Base-by-base conservation (phyloP, 2,888 invertebrate genomes). In the Steinernema scapterisci region DNA sequence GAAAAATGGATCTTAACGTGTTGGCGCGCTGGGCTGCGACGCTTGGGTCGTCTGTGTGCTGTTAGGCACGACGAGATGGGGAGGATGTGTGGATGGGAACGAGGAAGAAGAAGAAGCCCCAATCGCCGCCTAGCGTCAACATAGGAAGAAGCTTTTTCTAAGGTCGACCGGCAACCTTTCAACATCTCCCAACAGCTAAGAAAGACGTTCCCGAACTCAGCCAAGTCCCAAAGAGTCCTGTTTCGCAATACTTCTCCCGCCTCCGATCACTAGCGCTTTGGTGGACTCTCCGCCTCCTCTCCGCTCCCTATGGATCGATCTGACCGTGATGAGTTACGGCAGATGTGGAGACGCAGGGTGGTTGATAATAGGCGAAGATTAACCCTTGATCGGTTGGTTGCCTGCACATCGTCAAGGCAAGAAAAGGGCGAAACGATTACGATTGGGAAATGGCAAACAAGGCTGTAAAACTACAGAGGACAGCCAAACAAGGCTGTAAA, bases 41-140 rank as follows among this genome's bases (percentile, higher is more conserved):
- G n/a, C n/a, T n/a, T n/a, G n/a, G n/a, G n/a, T n/a, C n/a, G n/a
- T n/a, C n/a, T n/a, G n/a, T n/a, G 38, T 38, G 38, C 38, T 38
- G 38, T 38, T 38, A 38, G 38, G 38, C 38, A n/a, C n/a, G n/a
- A n/a, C n/a, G n/a, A n/a, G 38, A 38, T 38, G 38, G 38, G 5
- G 38, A 38, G 38, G 3, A 9, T 38, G 38, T 38, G 38, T 9
- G 38, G n/a, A n/a, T n/a, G n/a, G n/a, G n/a, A n/a, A n/a, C n/a
- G n/a, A n/a, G n/a, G 38, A 38, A 38, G 5, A 38, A 38, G 38
- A 38, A 38, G 38, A 38, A 38, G 38, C 38, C 3, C 38, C 38
- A 38, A 52, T 52, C 21, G 63, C 1, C 63, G 63, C 63, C 7
- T 16, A 63, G 27, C 63, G 63, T 63, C 63, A 63, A 63, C 63